Conservation (phyloP, 2,797 vertebrate species). For the Syngnathus rostellatus region DNA sequence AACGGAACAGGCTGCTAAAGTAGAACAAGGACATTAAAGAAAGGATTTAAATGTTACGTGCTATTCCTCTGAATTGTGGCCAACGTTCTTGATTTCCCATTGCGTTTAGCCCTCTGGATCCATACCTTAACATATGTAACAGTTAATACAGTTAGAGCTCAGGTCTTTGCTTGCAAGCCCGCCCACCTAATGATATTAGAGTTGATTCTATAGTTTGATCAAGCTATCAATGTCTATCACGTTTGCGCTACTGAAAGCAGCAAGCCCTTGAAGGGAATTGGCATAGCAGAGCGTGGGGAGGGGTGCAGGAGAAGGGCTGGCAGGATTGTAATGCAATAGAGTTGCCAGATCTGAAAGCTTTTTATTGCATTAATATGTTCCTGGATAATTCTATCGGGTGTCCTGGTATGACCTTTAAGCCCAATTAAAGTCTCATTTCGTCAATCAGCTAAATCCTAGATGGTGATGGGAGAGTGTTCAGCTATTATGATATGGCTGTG, state of each 20-base stretch:
- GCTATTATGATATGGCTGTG: conserved; percentile 29
- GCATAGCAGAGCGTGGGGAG: conserved; percentile 11
- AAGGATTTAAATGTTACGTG: neutral
- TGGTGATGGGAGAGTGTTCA: conserved; percentile 54
- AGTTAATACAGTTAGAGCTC: conserved; percentile 52
- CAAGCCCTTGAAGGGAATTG: conserved; percentile 31
- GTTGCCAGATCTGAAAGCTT: conserved; percentile 61
- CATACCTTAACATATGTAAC: conserved; percentile 52
- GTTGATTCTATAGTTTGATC: conserved; percentile 53
- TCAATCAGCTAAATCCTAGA: conserved; percentile 67
- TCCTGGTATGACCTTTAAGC: conserved; percentile 74
- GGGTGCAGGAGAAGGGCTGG: conserved; percentile 14
- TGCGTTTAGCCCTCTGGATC: conserved; percentile 40
- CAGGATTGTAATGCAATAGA: conserved; percentile 54
- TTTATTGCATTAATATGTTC: conserved; percentile 72
- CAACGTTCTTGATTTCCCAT: conserved; percentile 38
- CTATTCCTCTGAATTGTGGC: conserved; percentile 24
- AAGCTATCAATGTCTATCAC: conserved; percentile 67
- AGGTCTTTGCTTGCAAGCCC: conserved; percentile 50
- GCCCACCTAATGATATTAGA: conserved; percentile 54
- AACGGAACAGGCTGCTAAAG: neutral
- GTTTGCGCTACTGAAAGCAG: conserved; percentile 37
- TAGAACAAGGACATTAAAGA: neutral
- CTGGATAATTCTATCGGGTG: conserved; percentile 74
- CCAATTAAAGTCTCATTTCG: conserved; percentile 80